Conservation (phyloP, 1,140 invertebrate species). For the Hycleus cichorii region DNA sequence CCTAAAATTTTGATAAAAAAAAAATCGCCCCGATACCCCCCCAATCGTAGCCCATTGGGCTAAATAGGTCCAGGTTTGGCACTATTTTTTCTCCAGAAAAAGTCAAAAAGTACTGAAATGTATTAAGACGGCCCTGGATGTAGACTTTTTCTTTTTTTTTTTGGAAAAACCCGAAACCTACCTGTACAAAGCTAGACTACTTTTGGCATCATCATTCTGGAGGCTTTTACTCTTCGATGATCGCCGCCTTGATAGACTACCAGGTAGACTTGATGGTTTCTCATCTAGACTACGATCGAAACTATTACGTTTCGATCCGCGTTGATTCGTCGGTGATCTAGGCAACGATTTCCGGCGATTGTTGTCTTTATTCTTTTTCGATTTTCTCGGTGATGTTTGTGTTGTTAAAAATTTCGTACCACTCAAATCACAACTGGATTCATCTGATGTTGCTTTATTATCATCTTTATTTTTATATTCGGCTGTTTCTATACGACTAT, state of each 20-base stretch:
- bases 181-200: constrained; percentile 4
- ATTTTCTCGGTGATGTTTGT: constrained; percentile 42
- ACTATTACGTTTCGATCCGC: constrained; percentile 22
- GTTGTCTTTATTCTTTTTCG: constrained; percentile 56
- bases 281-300: constrained; percentile 19
- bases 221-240: constrained; percentile 43
- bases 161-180: constrained; percentile 13
- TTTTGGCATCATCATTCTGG: constrained; percentile 5
- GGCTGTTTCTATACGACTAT: constrained; percentile 32
- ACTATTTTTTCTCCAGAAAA: too few species aligned
- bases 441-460: constrained; percentile 47
- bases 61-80: too few species aligned
- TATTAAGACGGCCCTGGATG: too few species aligned
- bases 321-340: constrained; percentile 26
- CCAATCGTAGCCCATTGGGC: too few species aligned
- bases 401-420: constrained; percentile 38
- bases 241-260: constrained; percentile 57
- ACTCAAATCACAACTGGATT: constrained; percentile 53
- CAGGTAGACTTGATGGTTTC: constrained; percentile 45
- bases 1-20: too few species aligned
- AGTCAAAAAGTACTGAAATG: too few species aligned
- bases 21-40: too few species aligned
- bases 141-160: constrained; percentile 8
- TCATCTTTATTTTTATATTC: constrained; percentile 16
- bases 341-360: constrained; percentile 54